These are phyloP conservation scores for Micronycteris hirsuta DNA, from an alignment of 2,113 vertebrate genomes.

Conservation along the genomic window DNA sequence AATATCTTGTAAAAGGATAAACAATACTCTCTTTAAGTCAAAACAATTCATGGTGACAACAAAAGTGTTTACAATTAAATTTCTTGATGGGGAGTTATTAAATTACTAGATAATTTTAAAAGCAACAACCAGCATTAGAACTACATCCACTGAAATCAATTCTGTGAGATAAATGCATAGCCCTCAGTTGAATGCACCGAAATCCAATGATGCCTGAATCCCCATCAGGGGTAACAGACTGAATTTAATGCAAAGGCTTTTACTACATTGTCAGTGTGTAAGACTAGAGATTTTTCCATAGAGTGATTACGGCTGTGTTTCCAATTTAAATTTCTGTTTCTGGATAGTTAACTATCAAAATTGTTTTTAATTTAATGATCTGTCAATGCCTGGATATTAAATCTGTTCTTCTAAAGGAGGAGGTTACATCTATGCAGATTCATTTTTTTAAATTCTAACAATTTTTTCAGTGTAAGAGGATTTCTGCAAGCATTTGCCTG, in stretches of 20 bases:
- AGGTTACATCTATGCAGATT: background rate
- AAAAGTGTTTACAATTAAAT: background rate
- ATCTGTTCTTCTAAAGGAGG: constrained; percentile 19
- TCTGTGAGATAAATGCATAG: constrained; percentile 22
- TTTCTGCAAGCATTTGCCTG: constrained; percentile 12
- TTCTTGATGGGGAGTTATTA: background rate
- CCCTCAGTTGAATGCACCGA: background rate
- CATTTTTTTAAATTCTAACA: constrained; percentile 24
- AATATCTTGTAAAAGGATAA: background rate
- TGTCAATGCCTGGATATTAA: background rate
- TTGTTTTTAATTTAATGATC: constrained; percentile 58
- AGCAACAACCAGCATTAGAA: background rate
- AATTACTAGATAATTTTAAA: constrained; percentile 20
- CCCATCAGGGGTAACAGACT: background rate
- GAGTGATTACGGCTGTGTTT: constrained; percentile 31
- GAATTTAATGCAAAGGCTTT: constrained; percentile 39
- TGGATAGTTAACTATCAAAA: constrained; percentile 53
- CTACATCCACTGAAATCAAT: background rate
- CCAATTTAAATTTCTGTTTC: constrained; percentile 59
- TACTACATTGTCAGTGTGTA: background rate
- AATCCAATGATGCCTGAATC: background rate
- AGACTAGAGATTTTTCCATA: background rate
- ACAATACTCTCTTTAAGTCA: background rate
- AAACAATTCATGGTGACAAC: background rate
- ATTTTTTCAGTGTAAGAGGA: background rate